Conservation (phyloP, 2,888 invertebrate genomes). For the Lomographa bimaculata region DNA sequence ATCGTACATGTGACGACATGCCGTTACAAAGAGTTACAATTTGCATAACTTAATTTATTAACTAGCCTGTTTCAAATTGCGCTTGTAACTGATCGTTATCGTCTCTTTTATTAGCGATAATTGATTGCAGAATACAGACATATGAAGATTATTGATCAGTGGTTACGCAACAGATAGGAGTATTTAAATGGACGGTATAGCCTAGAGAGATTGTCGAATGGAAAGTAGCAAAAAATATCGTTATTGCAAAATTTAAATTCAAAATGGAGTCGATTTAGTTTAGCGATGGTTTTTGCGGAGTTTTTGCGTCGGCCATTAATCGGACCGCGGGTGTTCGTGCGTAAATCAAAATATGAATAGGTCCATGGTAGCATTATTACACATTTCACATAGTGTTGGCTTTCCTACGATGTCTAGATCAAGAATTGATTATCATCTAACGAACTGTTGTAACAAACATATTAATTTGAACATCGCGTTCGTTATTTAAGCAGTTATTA, state of each 20-base stretch:
- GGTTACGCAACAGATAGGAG: conserved; percentile 16
- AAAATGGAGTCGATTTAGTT: conserved; percentile 41
- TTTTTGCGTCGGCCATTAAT: conserved; percentile 32
- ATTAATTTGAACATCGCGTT: conserved; percentile 42
- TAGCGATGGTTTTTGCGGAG: conserved; percentile 38
- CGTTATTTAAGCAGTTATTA: conserved; percentile 35
- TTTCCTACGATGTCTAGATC: conserved; percentile 44
- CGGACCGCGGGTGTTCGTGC: conserved; percentile 49
- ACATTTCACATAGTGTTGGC: conserved; percentile 21
- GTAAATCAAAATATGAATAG: conserved; percentile 56
- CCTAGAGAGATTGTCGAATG: conserved; percentile 13
- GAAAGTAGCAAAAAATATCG: conserved; percentile 23
- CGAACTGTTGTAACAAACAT: conserved; percentile 44
- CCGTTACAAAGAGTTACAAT: conserved; percentile 20
- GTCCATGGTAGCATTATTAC: conserved; percentile 39
- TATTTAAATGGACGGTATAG: conserved; percentile 18
- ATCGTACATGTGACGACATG: conserved; percentile 36
- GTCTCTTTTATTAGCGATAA: conserved; percentile 32
- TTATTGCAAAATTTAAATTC: conserved; percentile 27
- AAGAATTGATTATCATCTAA: conserved; percentile 48
- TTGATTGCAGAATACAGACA: too few relatives aligned
- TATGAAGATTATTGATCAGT: too few relatives aligned
- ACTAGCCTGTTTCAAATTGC: conserved; percentile 36
- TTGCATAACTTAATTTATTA: conserved; percentile 42
- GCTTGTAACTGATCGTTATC: conserved; percentile 35